Conservation (phyloP, 2,113 vertebrate genomes). For the Odobenus rosmarus region DNA sequence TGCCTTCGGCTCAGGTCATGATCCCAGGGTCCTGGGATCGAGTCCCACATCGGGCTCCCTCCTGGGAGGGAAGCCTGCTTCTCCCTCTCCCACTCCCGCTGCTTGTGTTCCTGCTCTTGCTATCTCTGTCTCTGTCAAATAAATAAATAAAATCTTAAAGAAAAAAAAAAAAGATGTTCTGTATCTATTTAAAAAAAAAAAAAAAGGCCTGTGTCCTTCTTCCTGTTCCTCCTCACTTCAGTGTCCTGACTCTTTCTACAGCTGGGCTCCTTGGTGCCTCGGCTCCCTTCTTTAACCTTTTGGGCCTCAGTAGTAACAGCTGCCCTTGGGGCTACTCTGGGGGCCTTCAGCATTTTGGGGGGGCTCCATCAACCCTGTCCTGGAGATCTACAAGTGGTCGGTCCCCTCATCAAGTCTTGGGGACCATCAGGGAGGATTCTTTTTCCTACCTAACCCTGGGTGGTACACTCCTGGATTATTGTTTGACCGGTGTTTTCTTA, state of each 20-base stretch:
- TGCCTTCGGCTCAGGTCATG: no score
- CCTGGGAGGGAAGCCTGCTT: no score
- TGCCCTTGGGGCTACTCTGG: not conserved
- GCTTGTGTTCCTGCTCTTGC: no score
- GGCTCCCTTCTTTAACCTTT: not conserved
- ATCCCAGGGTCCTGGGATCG: no score
- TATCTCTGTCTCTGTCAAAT: no score
- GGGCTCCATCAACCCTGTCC: no score
- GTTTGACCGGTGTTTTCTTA: not conserved
- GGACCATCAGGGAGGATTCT: not conserved
- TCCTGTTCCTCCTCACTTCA: not conserved
- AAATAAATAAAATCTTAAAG: no score
- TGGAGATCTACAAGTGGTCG: not conserved
- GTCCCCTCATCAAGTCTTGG: not conserved
- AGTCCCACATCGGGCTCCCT: no score
- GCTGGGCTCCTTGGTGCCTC: not conserved
- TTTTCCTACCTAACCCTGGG: not conserved
- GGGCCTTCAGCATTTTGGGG: not conserved
- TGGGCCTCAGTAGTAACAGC: no score
- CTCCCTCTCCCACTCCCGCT: no score
- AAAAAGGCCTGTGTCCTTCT: not conserved
- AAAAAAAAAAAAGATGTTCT: no score
- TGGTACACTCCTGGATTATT: not conserved
- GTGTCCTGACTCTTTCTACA: not conserved
- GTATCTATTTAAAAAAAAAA: no score